A percentile compares a stretch with the other conserved stretches of the same genome.
Conservation (phyloP, 2,113 vertebrate species). For the Aphyosemion australe region DNA sequence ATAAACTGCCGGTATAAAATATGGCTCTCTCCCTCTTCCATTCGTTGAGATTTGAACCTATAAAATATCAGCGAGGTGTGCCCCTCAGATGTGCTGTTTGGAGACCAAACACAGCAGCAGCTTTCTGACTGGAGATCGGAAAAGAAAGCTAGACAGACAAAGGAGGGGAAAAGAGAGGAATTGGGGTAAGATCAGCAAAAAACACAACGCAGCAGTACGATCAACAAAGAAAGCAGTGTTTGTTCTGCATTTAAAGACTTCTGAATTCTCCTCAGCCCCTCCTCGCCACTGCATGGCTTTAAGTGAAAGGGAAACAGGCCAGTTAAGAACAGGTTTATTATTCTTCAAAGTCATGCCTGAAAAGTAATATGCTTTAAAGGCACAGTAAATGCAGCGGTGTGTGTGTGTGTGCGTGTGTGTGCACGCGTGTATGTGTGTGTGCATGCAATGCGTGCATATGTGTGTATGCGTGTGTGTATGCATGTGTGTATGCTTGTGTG, state of each 20-base stretch:
- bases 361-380: slow-evolving; percentile 80
- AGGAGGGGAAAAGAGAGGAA: slow-evolving; percentile 18
- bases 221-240: slow-evolving; percentile 83
- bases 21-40: slow-evolving; percentile 65
- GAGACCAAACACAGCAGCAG: slow-evolving; percentile 78
- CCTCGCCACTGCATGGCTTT: slow-evolving; percentile 69
- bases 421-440: slow-evolving; percentile 51
- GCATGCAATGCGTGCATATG: slow-evolving; percentile 45
- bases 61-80: slow-evolving; percentile 93
- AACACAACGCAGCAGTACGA: slow-evolving; percentile 67
- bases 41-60: slow-evolving; percentile 85
- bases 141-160: slow-evolving; percentile 40
- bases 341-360: slow-evolving; percentile 78
- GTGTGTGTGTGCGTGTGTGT: background rate
- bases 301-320: slow-evolving; percentile 68
- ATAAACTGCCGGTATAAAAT: slow-evolving; percentile 94
- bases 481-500: background rate
- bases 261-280: slow-evolving; percentile 68
- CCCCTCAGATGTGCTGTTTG: slow-evolving; percentile 87
- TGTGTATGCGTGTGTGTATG: slow-evolving; percentile 32
- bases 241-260: slow-evolving; percentile 82
- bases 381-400: slow-evolving; percentile 59
- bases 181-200: slow-evolving; percentile 39
- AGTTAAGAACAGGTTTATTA: slow-evolving; percentile 81
- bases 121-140: slow-evolving; percentile 34